Percentiles rank a stretch among this genome's conserved stretches.
Conservation (phyloP, 2,113 vertebrate species). For the Stomatorhinus ivindoensis region DNA sequence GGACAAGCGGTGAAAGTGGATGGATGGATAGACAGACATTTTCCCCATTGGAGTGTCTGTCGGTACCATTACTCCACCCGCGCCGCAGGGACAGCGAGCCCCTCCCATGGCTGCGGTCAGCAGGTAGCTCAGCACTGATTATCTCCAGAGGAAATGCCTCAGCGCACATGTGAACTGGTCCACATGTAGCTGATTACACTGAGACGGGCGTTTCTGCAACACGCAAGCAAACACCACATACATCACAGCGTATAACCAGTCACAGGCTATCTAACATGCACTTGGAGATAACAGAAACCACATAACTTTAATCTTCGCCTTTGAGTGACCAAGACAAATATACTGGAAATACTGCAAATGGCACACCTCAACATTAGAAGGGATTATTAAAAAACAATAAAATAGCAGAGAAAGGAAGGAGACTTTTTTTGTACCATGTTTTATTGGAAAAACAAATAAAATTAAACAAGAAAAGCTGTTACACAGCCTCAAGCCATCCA, state of each 20-base stretch:
- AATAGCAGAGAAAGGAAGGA: not conserved
- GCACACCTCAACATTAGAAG: not conserved
- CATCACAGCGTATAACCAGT: not conserved
- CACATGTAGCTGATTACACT: not conserved
- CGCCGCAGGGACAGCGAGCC: not conserved
- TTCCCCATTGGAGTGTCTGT: not conserved
- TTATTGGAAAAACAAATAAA: conserved; percentile 26
- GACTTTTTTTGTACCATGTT: conserved; percentile 16
- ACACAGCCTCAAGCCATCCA: conserved; percentile 21
- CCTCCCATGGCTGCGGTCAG: not conserved
- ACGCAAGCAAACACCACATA: not conserved
- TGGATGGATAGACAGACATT: no score
- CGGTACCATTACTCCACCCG: not conserved
- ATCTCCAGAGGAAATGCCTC: not conserved
- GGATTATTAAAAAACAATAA: not conserved
- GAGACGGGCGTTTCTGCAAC: not conserved
- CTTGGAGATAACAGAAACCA: not conserved
- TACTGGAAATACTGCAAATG: not conserved
- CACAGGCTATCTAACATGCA: not conserved
- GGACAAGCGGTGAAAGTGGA: no score
- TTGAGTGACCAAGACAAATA: not conserved
- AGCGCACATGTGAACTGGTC: not conserved
- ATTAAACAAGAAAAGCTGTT: not conserved
- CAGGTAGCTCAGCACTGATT: not conserved
- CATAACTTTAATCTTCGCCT: not conserved